Percentiles rank a stretch among this genome's conserved stretches.
These are phyloP conservation scores for Phylloscopus trochilus DNA, from an alignment of 2,113 vertebrate species.

Conservation along the genomic window DNA sequence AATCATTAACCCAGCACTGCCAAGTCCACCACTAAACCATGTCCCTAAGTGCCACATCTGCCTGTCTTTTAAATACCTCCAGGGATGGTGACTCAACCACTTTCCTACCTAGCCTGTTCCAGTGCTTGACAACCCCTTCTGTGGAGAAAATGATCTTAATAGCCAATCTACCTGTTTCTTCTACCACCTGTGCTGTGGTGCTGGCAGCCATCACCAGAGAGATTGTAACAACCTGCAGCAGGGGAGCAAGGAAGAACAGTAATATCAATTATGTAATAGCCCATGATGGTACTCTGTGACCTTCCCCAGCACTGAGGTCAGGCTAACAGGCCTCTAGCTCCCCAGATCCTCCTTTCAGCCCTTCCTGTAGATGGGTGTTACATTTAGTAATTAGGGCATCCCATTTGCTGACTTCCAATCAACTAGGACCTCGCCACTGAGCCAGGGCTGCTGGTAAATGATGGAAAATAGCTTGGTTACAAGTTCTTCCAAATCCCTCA, in stretches of 20 bases:
- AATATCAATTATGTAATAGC: background rate
- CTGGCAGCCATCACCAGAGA: background rate
- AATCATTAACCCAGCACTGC: background rate
- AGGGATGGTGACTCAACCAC: background rate
- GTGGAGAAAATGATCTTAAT: background rate
- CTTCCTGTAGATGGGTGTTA: background rate
- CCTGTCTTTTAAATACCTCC: background rate
- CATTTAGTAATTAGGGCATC: background rate
- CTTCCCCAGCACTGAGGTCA: background rate
- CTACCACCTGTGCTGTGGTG: background rate
- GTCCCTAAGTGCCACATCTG: background rate
- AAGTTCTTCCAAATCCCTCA: background rate
- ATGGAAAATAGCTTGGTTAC: background rate
- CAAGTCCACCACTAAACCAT: background rate
- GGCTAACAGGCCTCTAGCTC: background rate
- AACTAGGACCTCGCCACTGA: background rate
- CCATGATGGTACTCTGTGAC: background rate
- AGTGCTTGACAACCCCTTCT: background rate
- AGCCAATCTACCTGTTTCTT: background rate
- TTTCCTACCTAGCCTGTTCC: background rate
- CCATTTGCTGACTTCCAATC: background rate
- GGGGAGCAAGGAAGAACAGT: background rate
- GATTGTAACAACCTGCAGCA: background rate
- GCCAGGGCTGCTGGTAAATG: background rate
- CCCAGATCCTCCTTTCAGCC: background rate